Percentiles rank a stretch among this genome's conserved stretches.
Conservation (phyloP, 2,797 vertebrate genomes). For the Rhabdophis nuchalis region DNA sequence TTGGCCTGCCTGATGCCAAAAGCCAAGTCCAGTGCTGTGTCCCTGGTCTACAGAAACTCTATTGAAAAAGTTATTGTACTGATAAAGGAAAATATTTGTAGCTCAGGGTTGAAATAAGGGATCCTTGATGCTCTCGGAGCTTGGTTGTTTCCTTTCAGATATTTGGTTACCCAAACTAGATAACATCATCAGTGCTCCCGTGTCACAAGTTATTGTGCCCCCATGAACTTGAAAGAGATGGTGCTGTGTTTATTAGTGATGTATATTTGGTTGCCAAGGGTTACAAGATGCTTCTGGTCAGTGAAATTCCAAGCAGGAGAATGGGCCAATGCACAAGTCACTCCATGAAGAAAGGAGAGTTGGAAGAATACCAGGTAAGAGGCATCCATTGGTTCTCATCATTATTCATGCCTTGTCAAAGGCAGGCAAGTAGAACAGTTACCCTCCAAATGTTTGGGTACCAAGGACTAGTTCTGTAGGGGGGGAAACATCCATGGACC, state of each 20-base stretch:
- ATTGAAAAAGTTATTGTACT: neutral
- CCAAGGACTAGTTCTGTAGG: neutral
- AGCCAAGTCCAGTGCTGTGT: neutral
- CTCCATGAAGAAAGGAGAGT: conserved; percentile 51
- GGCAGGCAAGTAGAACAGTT: neutral
- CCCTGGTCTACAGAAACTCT: neutral
- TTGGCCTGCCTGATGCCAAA: neutral
- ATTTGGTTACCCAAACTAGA: neutral
- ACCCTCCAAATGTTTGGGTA: neutral
- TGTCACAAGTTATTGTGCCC: neutral
- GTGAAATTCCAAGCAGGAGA: neutral
- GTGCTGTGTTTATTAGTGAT: too few relatives aligned
- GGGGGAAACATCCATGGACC: neutral
- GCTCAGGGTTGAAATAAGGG: neutral
- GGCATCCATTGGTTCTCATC: neutral
- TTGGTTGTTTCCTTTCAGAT: neutral
- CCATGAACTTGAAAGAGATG: neutral
- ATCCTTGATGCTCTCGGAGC: neutral
- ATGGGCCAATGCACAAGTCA: conserved; percentile 58
- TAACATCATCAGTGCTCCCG: neutral
- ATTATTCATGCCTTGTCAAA: neutral
- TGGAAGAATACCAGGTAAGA: conserved; percentile 61
- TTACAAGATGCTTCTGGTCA: neutral
- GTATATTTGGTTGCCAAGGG: neutral
- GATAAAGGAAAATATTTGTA: neutral